phyloP scores from a whole-genome alignment of 2,888 invertebrate species.

The Leucophenga maculata region DNA sequence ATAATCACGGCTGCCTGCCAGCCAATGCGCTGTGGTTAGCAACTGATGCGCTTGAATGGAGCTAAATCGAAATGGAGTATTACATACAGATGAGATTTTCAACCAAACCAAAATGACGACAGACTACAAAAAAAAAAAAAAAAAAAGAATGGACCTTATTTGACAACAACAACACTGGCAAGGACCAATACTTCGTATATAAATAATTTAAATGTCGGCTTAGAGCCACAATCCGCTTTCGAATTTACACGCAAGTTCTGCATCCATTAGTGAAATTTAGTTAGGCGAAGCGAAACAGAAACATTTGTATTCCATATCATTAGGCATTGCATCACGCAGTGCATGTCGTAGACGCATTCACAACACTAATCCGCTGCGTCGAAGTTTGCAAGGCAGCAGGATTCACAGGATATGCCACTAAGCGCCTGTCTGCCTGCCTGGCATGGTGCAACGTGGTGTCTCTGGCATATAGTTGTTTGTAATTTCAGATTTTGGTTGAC shows the following conservation, averaged over 20 bases:
- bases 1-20: slow-evolving; percentile 6
- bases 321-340: slow-evolving; percentile 42
- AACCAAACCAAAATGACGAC: neutral
- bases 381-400: neutral
- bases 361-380: slow-evolving; percentile 23
- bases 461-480: neutral
- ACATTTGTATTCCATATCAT: slow-evolving; percentile 57
- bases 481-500: slow-evolving; percentile 28
- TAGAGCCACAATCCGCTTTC: slow-evolving; percentile 63
- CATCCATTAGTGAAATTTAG: slow-evolving; percentile 58
- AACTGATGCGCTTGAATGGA: neutral
- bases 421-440: no score
- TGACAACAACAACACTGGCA: slow-evolving; percentile 27
- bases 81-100: neutral
- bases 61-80: no score
- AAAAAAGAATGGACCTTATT: no score
- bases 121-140: no score
- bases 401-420: neutral
- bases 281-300: slow-evolving; percentile 18
- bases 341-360: neutral
- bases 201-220: slow-evolving; percentile 60
- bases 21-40: neutral
- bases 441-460: no score
- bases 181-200: slow-evolving; percentile 59
- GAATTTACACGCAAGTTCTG: slow-evolving; percentile 64